phyloP scores from a whole-genome alignment of 2,113 vertebrate genomes.

The Nerophis lumbriciformis region DNA sequence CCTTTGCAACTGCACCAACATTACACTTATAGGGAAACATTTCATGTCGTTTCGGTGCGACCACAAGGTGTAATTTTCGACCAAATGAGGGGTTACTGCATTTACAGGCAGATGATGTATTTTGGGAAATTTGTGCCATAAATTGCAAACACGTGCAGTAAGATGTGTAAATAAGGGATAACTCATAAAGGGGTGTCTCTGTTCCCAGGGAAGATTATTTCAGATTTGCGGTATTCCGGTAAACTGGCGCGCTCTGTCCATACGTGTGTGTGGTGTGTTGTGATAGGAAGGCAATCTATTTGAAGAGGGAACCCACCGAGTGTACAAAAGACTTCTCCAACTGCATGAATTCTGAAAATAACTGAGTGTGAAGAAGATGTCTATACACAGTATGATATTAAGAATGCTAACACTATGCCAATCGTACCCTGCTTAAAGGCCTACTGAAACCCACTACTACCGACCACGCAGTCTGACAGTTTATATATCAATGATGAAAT shows the following conservation, averaged over 20 bases:
- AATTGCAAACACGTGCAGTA: slow-evolving; percentile 59
- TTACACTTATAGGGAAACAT: slow-evolving; percentile 50
- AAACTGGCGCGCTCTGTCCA: slow-evolving; percentile 41
- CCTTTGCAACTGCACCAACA: slow-evolving; percentile 28
- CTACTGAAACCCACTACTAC: too few relatives aligned
- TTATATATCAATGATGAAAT: too few relatives aligned
- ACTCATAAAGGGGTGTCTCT: slow-evolving; percentile 51
- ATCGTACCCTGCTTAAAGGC: too few relatives aligned
- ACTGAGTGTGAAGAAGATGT: not conserved
- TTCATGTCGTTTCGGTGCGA: slow-evolving; percentile 47
- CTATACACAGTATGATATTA: not conserved
- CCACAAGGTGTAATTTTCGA: slow-evolving; percentile 62
- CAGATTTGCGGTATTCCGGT: slow-evolving; percentile 53
- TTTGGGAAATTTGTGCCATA: slow-evolving; percentile 63
- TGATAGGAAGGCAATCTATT: slow-evolving; percentile 56
- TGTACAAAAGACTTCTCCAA: slow-evolving; percentile 24
- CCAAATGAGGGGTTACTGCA: slow-evolving; percentile 60
- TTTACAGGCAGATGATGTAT: slow-evolving; percentile 66
- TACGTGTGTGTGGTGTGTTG: slow-evolving; percentile 46
- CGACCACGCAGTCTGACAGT: too few relatives aligned
- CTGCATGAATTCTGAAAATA: slow-evolving; percentile 12
- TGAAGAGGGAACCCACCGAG: slow-evolving; percentile 44
- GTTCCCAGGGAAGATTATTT: slow-evolving; percentile 52
- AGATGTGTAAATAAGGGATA: slow-evolving; percentile 50
- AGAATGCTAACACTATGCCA: not conserved